Percentiles rank a stretch among this genome's conserved stretches.
These are phyloP conservation scores for Solenopsis invicta DNA, from an alignment of 1,140 invertebrate species.

Conservation along the genomic window DNA sequence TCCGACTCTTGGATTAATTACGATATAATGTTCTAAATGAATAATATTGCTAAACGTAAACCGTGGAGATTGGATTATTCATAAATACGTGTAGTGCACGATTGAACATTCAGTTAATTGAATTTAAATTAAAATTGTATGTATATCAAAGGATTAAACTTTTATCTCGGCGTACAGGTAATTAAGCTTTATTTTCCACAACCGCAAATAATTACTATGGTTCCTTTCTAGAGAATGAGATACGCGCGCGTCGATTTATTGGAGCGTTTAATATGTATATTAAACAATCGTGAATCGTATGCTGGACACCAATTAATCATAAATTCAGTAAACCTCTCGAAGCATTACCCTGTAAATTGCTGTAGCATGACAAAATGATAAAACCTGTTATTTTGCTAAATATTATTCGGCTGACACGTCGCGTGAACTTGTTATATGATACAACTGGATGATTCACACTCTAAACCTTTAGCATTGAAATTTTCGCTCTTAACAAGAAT, in stretches of 20 bases:
- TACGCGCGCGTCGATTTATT: not conserved
- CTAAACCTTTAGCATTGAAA: no score
- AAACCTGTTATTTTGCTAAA: not conserved
- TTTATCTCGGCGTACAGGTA: not conserved
- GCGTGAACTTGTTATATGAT: conserved; percentile 1
- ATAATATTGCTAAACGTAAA: conserved; percentile 9
- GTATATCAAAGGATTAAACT: not conserved
- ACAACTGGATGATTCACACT: conserved; percentile 8
- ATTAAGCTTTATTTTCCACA: not conserved
- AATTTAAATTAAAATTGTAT: not conserved
- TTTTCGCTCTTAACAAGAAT: no score
- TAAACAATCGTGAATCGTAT: not conserved
- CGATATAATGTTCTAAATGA: not conserved
- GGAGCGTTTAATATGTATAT: conserved; percentile 4
- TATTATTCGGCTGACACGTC: not conserved
- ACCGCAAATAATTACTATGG: not conserved
- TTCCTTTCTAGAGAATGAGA: not conserved
- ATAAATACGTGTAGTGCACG: not conserved
- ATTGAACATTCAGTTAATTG: conserved; percentile 36
- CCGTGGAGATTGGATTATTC: not conserved
- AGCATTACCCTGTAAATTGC: conserved; percentile 7
- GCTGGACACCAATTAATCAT: conserved; percentile 2
- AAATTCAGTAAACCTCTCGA: conserved; percentile 34
- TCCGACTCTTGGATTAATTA: conserved; percentile 5
- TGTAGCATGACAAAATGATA: not conserved